Percentiles rank a stretch among this genome's conserved stretches.
phyloP scores from a whole-genome alignment of 2,113 vertebrate genomes.

The Peromyscus maniculatus region DNA sequence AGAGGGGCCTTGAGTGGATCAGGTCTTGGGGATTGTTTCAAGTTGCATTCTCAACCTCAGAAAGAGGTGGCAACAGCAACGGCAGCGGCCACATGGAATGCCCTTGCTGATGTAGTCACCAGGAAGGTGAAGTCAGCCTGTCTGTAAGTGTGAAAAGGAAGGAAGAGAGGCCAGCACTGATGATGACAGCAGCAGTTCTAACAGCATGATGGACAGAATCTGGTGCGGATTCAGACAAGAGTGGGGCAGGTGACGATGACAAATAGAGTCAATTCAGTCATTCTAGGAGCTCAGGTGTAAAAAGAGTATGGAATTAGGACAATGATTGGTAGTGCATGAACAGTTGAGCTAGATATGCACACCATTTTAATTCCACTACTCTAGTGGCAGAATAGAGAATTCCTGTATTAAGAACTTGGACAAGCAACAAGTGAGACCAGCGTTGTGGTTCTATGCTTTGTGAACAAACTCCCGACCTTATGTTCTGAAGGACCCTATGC shows the following conservation, averaged over 20 bases:
- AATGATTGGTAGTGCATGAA: background rate
- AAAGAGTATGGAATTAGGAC: background rate
- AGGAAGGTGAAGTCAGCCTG: background rate
- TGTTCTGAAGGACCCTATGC: background rate
- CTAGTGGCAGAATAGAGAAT: background rate
- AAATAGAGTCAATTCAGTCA: background rate
- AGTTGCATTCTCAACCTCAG: constrained; percentile 1
- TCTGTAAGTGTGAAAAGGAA: background rate
- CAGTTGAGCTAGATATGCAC: background rate
- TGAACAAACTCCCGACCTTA: background rate
- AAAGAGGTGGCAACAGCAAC: background rate
- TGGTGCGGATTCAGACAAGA: background rate
- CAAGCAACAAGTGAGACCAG: background rate
- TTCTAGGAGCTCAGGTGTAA: background rate
- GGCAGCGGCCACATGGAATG: too few species aligned
- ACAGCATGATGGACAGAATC: background rate
- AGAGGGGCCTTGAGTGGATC: background rate
- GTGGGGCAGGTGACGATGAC: background rate
- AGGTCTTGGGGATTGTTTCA: background rate
- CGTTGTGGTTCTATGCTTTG: background rate
- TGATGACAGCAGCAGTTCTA: background rate
- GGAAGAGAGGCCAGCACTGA: background rate
- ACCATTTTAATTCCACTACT: background rate
- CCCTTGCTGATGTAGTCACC: background rate
- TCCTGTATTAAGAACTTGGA: background rate